Conservation (phyloP, 2,888 invertebrate species). For the Agrenia bidenticulata region DNA sequence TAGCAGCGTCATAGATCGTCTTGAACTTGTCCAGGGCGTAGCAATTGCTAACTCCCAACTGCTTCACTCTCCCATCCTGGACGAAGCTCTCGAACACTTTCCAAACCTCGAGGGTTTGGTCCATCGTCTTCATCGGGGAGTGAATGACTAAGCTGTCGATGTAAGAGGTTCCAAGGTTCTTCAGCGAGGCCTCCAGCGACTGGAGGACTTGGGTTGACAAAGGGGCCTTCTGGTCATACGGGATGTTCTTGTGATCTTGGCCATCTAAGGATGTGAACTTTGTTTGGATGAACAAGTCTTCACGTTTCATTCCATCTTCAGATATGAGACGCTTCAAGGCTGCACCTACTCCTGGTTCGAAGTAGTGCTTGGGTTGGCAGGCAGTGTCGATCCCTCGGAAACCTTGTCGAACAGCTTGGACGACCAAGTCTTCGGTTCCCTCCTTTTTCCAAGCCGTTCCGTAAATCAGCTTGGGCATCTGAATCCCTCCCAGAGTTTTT, state of each 20-base stretch:
- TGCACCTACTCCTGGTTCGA: constrained; percentile 46
- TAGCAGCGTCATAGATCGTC: constrained; percentile 33
- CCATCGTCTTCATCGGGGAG: constrained; percentile 44
- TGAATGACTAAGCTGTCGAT: constrained; percentile 51
- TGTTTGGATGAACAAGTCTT: constrained; percentile 43
- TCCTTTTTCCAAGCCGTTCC: constrained; percentile 52
- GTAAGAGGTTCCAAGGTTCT: constrained; percentile 45
- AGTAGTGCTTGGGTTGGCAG: constrained; percentile 51
- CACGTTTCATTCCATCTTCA: constrained; percentile 26
- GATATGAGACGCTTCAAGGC: constrained; percentile 26
- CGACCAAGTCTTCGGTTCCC: constrained; percentile 41
- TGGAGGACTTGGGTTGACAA: constrained; percentile 41
- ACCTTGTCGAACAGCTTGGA: constrained; percentile 40
- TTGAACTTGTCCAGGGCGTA: constrained; percentile 28
- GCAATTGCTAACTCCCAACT: constrained; percentile 42
- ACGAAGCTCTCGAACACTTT: constrained; percentile 47
- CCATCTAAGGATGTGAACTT: constrained; percentile 51
- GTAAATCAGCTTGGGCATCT: constrained; percentile 51
- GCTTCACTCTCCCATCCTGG: constrained; percentile 31
- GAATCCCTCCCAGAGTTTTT: constrained; percentile 36
- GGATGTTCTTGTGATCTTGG: constrained; percentile 47
- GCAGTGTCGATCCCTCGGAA: constrained; percentile 51
- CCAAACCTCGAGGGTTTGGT: constrained; percentile 50
- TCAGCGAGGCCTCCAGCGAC: constrained; percentile 41
- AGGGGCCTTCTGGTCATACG: constrained; percentile 45